These are phyloP conservation scores for Ahaetulla prasina DNA, from an alignment of 2,113 vertebrate species.

Conservation along the genomic window DNA sequence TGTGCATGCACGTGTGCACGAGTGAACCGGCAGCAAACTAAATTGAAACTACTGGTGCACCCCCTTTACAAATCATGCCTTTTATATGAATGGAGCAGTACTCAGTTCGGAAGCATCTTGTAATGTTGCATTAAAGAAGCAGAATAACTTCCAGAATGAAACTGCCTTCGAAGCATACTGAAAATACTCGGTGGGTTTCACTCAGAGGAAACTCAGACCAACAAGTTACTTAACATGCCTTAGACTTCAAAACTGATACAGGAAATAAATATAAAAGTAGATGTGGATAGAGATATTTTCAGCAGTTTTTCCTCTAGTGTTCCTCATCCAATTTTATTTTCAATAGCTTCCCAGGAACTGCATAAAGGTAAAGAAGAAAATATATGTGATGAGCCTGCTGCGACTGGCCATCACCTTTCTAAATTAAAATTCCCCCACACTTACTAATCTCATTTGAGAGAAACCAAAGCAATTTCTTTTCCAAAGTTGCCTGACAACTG, in stretches of 20 bases:
- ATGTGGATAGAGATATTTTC: not conserved
- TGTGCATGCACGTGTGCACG: too few species aligned
- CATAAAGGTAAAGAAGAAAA: constrained; percentile 22
- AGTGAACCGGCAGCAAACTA: too few species aligned
- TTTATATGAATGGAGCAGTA: not conserved
- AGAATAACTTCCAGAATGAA: not conserved
- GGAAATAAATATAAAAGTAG: not conserved
- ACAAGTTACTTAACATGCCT: not conserved
- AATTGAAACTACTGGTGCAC: too few species aligned
- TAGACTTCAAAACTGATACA: not conserved
- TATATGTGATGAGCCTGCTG: not conserved
- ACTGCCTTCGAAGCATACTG: not conserved
- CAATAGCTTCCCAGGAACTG: constrained; percentile 1
- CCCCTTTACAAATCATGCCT: not conserved
- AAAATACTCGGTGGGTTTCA: not conserved
- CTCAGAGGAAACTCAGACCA: not conserved
- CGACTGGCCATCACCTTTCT: constrained; percentile 22
- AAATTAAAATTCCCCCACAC: constrained; percentile 19
- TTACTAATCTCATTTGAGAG: constrained; percentile 32
- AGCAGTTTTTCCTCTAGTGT: constrained; percentile 15
- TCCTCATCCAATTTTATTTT: constrained; percentile 41
- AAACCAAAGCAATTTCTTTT: constrained; percentile 34
- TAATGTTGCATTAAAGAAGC: not conserved
- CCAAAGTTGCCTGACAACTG: constrained; percentile 26
- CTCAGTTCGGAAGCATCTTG: not conserved